Evolutionary conservation across 2,888 invertebrate species (phyloP).

Genomic region (Caprella mutica): DNA sequence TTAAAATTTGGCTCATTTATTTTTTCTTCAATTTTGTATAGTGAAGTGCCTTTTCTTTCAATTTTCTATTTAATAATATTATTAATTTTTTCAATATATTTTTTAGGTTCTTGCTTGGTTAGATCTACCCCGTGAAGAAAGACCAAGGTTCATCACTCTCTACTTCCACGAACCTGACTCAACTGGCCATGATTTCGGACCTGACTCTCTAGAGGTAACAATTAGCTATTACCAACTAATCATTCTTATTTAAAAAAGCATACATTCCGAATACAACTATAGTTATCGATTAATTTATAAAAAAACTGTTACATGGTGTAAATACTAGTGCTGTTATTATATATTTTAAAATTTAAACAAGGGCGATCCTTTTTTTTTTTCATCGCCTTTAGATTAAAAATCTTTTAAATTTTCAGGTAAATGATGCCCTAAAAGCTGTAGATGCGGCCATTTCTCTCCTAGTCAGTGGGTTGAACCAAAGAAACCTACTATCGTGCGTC

Average conservation of each 20-base stretch:
- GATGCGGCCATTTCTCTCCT: slow-evolving; percentile 37
- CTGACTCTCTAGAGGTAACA: slow-evolving; percentile 35
- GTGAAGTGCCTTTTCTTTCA: too few species aligned
- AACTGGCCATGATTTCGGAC: slow-evolving; percentile 37
- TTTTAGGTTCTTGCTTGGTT: slow-evolving; percentile 36
- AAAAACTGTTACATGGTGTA: background rate
- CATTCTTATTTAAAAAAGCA: too few species aligned
- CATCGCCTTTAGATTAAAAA: background rate
- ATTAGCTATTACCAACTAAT: background rate
- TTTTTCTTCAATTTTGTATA: too few species aligned
- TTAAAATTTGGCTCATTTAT: too few species aligned
- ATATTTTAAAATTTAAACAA: background rate
- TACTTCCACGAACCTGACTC: slow-evolving; percentile 39
- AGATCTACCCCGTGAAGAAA: slow-evolving; percentile 35
- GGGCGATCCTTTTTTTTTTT: too few species aligned
- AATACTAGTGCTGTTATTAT: background rate
- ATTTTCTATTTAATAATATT: too few species aligned
- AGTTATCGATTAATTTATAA: too few species aligned
- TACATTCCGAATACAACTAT: too few species aligned
- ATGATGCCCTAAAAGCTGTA: slow-evolving; percentile 32
- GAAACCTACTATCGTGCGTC: slow-evolving; percentile 37
- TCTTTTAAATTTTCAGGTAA: slow-evolving; percentile 13
- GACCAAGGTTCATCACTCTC: slow-evolving; percentile 37
- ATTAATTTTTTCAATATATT: too few species aligned
- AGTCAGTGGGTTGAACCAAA: slow-evolving; percentile 35